These are phyloP conservation scores for Xyrauchen texanus DNA, from an alignment of 2,113 vertebrate species.

Conservation along the genomic window DNA sequence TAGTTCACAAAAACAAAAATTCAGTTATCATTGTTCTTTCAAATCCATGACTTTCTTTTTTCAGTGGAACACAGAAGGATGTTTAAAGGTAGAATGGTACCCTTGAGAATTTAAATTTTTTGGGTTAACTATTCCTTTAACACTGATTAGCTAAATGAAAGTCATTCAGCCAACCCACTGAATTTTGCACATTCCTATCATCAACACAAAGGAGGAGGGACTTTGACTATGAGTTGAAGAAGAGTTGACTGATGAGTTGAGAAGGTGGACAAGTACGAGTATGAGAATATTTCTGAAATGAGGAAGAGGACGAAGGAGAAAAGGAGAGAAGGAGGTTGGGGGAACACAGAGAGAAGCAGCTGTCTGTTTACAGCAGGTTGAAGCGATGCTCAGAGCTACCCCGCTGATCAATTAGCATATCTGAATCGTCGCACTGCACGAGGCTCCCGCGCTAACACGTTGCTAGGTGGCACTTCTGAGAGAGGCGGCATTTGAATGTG, in stretches of 20 bases:
- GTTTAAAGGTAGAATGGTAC: too few relatives aligned
- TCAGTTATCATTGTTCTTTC: too few relatives aligned
- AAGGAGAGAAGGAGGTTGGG: constrained; percentile 37
- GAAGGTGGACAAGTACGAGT: constrained; percentile 63
- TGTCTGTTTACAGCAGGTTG: constrained; percentile 78
- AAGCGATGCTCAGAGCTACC: constrained; percentile 76
- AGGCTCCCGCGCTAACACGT: constrained; percentile 72
- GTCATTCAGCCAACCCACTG: too few relatives aligned
- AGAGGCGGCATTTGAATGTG: constrained; percentile 75
- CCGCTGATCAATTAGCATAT: constrained; percentile 83
- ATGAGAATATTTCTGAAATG: constrained; percentile 19
- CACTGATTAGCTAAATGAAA: too few relatives aligned
- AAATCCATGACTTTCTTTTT: too few relatives aligned
- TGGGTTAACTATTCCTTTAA: too few relatives aligned
- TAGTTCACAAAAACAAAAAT: too few relatives aligned
- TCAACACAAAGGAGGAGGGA: too few relatives aligned
- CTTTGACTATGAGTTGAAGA: background rate
- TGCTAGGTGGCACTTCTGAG: constrained; percentile 84
- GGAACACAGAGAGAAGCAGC: constrained; percentile 70
- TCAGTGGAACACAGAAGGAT: too few relatives aligned
- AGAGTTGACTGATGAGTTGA: constrained; percentile 72
- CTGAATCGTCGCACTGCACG: constrained; percentile 77
- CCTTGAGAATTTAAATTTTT: too few relatives aligned
- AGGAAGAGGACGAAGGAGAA: constrained; percentile 1
- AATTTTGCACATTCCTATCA: too few relatives aligned